Evolutionary conservation across 2,888 invertebrate species (phyloP).

Genomic region (Perithous albicinctus): DNA sequence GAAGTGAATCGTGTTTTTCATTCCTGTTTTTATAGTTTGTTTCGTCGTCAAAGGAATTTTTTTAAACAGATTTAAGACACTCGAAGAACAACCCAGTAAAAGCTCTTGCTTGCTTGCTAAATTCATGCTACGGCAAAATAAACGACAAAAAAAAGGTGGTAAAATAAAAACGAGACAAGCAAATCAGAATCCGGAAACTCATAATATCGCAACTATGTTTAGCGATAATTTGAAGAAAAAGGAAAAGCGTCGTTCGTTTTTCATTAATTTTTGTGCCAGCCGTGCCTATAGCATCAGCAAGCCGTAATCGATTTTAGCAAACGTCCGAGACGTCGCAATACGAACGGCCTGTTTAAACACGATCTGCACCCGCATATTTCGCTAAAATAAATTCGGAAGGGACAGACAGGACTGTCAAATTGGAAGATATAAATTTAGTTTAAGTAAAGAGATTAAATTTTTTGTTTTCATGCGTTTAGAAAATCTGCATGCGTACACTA

Average conservation of each 20-base stretch:
- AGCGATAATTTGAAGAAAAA: slow-evolving; percentile 25
- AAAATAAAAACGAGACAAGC: slow-evolving; percentile 38
- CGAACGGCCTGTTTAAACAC: slow-evolving; percentile 17
- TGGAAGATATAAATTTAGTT: slow-evolving; percentile 9
- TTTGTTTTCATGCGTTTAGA: slow-evolving; percentile 49
- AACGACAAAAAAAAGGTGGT: slow-evolving; percentile 63
- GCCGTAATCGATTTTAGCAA: slow-evolving; percentile 24
- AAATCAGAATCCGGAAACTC: slow-evolving; percentile 31
- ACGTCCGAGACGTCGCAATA: slow-evolving; percentile 19
- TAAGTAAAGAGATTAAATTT: slow-evolving; percentile 6
- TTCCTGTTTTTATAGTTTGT: background rate
- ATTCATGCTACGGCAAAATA: slow-evolving; percentile 79
- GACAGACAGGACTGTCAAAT: background rate
- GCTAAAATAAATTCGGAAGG: slow-evolving; percentile 24
- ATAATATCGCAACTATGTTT: slow-evolving; percentile 31
- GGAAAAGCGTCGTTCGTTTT: background rate
- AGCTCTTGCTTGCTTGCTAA: slow-evolving; percentile 75
- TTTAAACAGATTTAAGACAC: slow-evolving; percentile 1
- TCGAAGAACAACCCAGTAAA: slow-evolving; percentile 77
- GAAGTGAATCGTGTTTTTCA: background rate
- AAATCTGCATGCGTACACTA: slow-evolving; percentile 48
- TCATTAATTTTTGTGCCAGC: background rate
- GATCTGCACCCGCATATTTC: slow-evolving; percentile 2
- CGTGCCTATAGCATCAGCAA: background rate
- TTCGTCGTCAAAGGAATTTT: background rate